Evolutionary conservation across 2,797 vertebrate genomes (phyloP).

Genomic region (Momotus momota): DNA sequence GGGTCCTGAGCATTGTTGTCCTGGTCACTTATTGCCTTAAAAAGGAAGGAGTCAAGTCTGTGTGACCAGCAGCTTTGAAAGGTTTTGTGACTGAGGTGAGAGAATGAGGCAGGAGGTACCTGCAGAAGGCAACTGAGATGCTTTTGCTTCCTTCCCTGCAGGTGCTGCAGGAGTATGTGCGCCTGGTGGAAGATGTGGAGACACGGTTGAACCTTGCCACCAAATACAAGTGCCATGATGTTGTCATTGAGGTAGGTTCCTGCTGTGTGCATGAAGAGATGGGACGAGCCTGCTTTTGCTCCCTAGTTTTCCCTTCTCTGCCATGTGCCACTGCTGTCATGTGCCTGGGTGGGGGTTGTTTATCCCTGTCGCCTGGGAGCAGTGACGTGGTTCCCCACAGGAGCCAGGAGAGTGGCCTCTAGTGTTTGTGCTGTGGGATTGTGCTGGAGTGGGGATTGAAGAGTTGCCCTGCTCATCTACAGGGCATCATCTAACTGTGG

Average conservation of each 20-base stretch:
- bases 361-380: neutral
- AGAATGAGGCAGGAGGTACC: neutral
- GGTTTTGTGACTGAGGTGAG: neutral
- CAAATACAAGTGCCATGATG: constrained; percentile 96
- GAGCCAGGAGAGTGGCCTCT: neutral
- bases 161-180: constrained; percentile 92
- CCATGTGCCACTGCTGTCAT: neutral
- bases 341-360: neutral
- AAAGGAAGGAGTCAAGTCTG: neutral
- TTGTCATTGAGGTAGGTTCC: constrained; percentile 90
- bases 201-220: constrained; percentile 86
- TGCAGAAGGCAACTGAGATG: neutral
- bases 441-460: neutral
- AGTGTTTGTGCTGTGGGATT: neutral
- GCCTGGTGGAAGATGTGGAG: constrained; percentile 89
- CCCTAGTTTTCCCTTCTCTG: neutral
- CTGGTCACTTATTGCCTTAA: neutral
- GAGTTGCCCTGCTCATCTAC: neutral
- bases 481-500: neutral
- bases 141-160: constrained; percentile 54
- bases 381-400: neutral
- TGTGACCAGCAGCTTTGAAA: neutral
- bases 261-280: neutral
- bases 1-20: neutral
- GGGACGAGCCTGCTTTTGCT: neutral